These are phyloP conservation scores for Pungitius pungitius DNA, from an alignment of 2,113 vertebrate species.

Conservation along the genomic window DNA sequence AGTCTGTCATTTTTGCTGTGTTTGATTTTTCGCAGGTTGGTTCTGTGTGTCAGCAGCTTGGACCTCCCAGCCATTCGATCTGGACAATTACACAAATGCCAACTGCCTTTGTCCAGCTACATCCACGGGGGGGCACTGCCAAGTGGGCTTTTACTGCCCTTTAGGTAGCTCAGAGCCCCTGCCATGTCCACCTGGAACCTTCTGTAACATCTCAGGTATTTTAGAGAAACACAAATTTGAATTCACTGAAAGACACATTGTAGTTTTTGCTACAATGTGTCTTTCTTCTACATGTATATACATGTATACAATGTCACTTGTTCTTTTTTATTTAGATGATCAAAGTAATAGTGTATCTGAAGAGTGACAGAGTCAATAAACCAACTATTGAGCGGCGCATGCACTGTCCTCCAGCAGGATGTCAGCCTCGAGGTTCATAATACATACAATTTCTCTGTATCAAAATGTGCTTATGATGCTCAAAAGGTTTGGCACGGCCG, in stretches of 20 bases:
- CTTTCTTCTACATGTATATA: no score
- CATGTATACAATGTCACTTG: neutral
- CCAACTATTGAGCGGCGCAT: neutral
- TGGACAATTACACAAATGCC: constrained; percentile 93
- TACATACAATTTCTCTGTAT: neutral
- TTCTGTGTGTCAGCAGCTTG: constrained; percentile 93
- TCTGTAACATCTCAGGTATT: constrained; percentile 88
- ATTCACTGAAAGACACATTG: neutral
- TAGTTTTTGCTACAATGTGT: no score
- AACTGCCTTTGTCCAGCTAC: constrained; percentile 95
- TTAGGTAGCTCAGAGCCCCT: constrained; percentile 86
- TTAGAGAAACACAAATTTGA: neutral
- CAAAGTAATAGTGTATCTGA: neutral
- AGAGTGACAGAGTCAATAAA: neutral
- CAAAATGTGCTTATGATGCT: constrained; percentile 11
- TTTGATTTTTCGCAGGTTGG: constrained; percentile 84
- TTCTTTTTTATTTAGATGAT: no score
- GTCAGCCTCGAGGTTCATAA: neutral
- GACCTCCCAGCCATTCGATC: constrained; percentile 90
- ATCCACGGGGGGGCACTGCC: constrained; percentile 89
- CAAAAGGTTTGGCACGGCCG: constrained; percentile 84
- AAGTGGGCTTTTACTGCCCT: constrained; percentile 88
- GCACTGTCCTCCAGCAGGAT: constrained; percentile 5
- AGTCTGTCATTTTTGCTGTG: neutral
- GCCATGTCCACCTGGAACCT: constrained; percentile 84